These are phyloP conservation scores for Anableps anableps DNA, from an alignment of 2,797 vertebrate species.

Conservation along the genomic window DNA sequence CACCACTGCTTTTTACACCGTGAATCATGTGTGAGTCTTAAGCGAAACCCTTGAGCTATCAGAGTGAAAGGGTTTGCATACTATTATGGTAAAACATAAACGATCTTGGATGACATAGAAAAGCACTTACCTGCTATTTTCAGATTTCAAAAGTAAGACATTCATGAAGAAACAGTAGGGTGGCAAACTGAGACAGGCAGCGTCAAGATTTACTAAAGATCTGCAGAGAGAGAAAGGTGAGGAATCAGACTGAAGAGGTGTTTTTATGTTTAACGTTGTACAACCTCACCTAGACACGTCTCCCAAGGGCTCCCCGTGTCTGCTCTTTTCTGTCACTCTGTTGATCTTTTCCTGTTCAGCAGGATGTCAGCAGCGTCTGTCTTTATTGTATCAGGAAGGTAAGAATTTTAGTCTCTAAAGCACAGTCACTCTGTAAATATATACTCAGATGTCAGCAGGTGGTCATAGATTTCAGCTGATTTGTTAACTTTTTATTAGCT, in stretches of 20 bases:
- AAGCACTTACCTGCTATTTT: neutral
- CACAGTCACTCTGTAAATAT: neutral
- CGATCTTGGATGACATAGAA: neutral
- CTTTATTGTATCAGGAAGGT: neutral
- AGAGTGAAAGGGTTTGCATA: neutral
- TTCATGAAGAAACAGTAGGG: constrained; percentile 21
- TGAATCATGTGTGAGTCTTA: neutral
- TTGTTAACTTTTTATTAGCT: neutral
- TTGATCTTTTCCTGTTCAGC: constrained; percentile 50
- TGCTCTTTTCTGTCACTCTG: constrained; percentile 36
- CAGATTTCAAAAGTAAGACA: constrained; percentile 13
- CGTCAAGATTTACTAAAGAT: constrained; percentile 13
- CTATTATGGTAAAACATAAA: neutral
- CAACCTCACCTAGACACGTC: constrained; percentile 44
- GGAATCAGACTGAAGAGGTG: constrained; percentile 13
- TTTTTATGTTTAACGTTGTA: constrained; percentile 55
- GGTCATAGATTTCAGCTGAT: neutral
- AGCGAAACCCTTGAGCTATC: neutral
- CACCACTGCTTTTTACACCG: neutral
- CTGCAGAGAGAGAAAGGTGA: neutral
- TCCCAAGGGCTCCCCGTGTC: constrained; percentile 47
- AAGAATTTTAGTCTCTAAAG: neutral
- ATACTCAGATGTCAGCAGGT: neutral
- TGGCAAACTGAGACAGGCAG: constrained; percentile 23
- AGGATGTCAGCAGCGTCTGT: neutral